Base-by-base conservation (phyloP, 2,113 vertebrate genomes). In the Prinia subflava region DNA sequence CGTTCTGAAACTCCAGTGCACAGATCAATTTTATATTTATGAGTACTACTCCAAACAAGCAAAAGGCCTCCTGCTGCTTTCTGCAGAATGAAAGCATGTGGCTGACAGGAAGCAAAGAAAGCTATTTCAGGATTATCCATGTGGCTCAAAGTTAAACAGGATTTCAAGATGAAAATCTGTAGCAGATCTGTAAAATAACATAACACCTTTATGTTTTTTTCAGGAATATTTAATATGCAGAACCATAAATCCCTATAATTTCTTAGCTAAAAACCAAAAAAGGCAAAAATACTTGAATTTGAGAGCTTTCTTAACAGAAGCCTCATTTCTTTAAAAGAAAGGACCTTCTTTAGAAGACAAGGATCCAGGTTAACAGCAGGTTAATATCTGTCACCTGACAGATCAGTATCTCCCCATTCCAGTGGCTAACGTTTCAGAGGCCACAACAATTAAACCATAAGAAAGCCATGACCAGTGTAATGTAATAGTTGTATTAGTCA, bases 61-160 rank as follows among this genome's bases (percentile, higher is more conserved):
- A 76, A 83, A 73, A 84, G 60, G 22, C 49, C 68, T 90, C 94
- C 90, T 92, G 71, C 88, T 94, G 92, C 79, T 89, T 88, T 71
- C 92, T 71, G 56, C 65, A 94, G 90, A 93, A 68, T 25, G 60
- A 93, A 95, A 93, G 50, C 83, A 74, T 77, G 88, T 86, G 87
- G 60, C 88, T 88, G 79, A 94, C 83, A 83, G 93, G 92, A 96
- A 95, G 44, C 53, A 80, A 49, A 73, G 63, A 95, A 77, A 92
- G 64, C 80, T 94, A 93, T 95, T 96, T 95, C 92, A 90, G 92
- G 85, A 95, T 93, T 93, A 89, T 71, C 78, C 78, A 2, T 60
- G 67, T 81, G 85, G 56, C 80, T 97, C 73, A 67, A 83, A 93
- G 71, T 83, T 90, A 93, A 83, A 96, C 39, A 75, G 33, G 20